A percentile compares a stretch with the other conserved stretches of the same genome.
These are phyloP conservation scores for Agriotes lineatus DNA, from an alignment of 2,888 invertebrate species.

Conservation along the genomic window DNA sequence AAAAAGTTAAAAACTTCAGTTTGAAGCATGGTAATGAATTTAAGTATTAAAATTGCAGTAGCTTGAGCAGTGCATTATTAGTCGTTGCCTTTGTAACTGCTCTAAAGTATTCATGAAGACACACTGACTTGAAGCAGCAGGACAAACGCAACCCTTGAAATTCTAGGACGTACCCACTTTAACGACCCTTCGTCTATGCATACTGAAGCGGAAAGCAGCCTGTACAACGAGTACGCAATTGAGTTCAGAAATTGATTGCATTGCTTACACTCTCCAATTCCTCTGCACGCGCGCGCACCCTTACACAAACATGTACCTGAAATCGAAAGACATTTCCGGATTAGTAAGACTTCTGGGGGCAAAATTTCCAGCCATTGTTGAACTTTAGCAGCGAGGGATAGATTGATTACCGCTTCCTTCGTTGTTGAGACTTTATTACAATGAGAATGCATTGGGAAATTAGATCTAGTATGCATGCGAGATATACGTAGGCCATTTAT, in stretches of 20 bases:
- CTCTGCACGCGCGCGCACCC: neutral
- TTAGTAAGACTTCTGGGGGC: too few species aligned
- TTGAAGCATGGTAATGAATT: too few species aligned
- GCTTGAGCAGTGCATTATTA: slow-evolving; percentile 44
- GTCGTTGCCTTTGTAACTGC: slow-evolving; percentile 51
- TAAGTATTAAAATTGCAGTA: neutral
- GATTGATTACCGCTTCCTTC: too few species aligned
- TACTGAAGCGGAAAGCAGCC: slow-evolving; percentile 46
- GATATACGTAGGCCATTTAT: too few species aligned
- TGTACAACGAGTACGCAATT: slow-evolving; percentile 42
- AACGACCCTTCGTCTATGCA: slow-evolving; percentile 49
- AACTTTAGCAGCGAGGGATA: too few species aligned
- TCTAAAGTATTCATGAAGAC: slow-evolving; percentile 53
- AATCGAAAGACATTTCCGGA: too few species aligned
- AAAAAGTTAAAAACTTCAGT: too few species aligned
- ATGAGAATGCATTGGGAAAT: too few species aligned
- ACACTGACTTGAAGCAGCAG: slow-evolving; percentile 19
- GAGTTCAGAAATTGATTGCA: slow-evolving; percentile 43
- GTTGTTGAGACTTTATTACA: too few species aligned
- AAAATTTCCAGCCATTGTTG: too few species aligned
- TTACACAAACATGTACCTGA: too few species aligned
- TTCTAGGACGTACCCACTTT: slow-evolving; percentile 34
- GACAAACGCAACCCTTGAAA: slow-evolving; percentile 32
- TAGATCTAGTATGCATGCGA: too few species aligned
- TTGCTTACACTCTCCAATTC: slow-evolving; percentile 24